Conservation (phyloP, 2,113 vertebrate genomes). For the Pristiophorus japonicus region DNA sequence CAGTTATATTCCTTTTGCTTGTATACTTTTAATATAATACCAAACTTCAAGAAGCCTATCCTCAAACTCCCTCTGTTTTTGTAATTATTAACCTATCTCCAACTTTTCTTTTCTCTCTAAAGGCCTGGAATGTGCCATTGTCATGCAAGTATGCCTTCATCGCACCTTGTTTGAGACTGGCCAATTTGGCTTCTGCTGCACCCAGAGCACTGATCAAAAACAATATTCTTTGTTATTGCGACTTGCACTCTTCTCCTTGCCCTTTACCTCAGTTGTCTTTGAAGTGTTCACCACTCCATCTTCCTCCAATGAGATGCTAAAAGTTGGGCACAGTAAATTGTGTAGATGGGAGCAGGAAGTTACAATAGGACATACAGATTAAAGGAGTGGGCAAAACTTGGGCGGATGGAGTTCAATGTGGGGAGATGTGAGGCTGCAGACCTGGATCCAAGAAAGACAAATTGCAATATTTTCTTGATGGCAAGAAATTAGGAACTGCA, state of each 20-base stretch:
- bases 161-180: neutral
- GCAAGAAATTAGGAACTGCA: neutral
- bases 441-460: neutral
- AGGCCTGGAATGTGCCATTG: neutral
- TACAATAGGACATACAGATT: neutral
- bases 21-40: neutral
- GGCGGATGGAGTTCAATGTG: neutral
- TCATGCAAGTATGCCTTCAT: neutral
- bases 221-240: neutral
- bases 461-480: neutral
- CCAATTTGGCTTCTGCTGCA: neutral
- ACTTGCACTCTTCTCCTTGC: neutral
- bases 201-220: neutral
- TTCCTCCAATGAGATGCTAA: neutral
- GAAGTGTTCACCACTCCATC: neutral
- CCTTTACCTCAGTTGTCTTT: neutral
- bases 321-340: neutral
- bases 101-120: neutral
- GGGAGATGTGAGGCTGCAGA: neutral
- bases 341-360: neutral
- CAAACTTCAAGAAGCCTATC: neutral
- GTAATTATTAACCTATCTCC: neutral
- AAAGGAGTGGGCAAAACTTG: neutral
- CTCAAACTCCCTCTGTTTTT: neutral
- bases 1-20: constrained; percentile 30